Base-by-base conservation (phyloP, 1,140 invertebrate species). In the Caerostris extrusa region DNA sequence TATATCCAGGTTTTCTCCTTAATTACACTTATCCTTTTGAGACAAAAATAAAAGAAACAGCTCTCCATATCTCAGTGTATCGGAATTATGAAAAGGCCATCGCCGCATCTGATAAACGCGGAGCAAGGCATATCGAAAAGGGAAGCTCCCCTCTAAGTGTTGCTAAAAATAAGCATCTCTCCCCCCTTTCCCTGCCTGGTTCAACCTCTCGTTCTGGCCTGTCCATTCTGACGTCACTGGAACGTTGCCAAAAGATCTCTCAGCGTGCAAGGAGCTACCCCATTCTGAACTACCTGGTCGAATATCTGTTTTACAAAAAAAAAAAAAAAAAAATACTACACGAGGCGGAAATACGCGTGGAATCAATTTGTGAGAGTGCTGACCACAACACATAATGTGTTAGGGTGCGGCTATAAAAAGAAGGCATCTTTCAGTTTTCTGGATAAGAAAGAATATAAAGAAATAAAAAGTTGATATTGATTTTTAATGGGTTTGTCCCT, bases 171-270 rank as follows among this genome's bases (percentile, higher is more conserved):
- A 92, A 34, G 4, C 64, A 57, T 34, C 14, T 12, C 19, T 7
- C 50, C 55, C 64, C 64, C 8, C 56, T 8, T 55, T 57, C 53
- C 71, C 57, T n/a, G n/a, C n/a, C 8, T 55, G n/a, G 7, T 53
- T 19, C 56, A 82, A 71, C 19, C 71, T 50, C 58, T 5, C 56
- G 64, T 56, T 19, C 87, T 81, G 34, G 67, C 17, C 85, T 50
- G 90, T 19, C 90, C 90, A 55, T 58, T 82, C 56, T 92, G 90
- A 92, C 90, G 90, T 92, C 90, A 92, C 71, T 92, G 90, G 90
- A 81, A 92, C 50, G 5, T 19, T 67, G 90, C 90, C 90, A 92
- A 92, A n/a, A 34, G 53, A 69, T 90, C 50, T 90, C 50, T 50
- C 17, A 14, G 12, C 83, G 86, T 57, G 17, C 17, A 85, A 55